Evolutionary conservation across 2,888 invertebrate species (phyloP), one percentile per base, ranked within the genome.

Genomic region (Capitulum mitella): DNA sequence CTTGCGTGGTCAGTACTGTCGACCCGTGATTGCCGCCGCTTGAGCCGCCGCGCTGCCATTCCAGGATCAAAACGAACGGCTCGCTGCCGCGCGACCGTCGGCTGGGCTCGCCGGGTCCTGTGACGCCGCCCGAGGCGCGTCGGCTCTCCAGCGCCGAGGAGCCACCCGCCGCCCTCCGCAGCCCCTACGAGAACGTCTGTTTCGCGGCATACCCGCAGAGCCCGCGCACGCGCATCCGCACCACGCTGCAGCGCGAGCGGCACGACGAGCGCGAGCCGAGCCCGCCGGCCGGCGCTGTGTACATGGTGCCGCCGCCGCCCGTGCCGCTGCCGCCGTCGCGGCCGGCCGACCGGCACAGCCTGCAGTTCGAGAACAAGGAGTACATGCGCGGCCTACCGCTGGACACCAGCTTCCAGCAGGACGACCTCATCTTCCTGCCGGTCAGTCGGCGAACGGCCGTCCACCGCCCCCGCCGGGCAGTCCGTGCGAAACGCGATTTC

Each of bases 11-110:
- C n/a, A n/a, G n/a, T n/a, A n/a, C n/a, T n/a, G n/a, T n/a, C n/a
- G n/a, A n/a, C n/a, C n/a, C n/a, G n/a, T n/a, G n/a, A n/a, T n/a
- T n/a, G n/a, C n/a, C n/a, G n/a, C n/a, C n/a, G n/a, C n/a, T n/a
- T 43, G 43, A 43, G 43, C 43, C 12, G 43, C 5, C 43, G 43
- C 43, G 43, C 43, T 43, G 43, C 1, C 78, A 79, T 86, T 85
- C 19, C 87, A 91, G 93, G 83, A 95, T 95, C 79, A 95, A 93
- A 85, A 95, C 95, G 0, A 95, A 95, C 84, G 95, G 95, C 0
- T 95, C 95, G 0, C 86, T 95, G 75, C 94, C 95, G 0, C 87
- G 93, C 34, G 92, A 84, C 78, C 79, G 80, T 70, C 80, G 83
- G 22, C 61, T 81, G 26, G 80, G 79, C 74, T 79, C 80, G 29